These are phyloP conservation scores for Pontoporia blainvillei DNA, from an alignment of 2,113 vertebrate species.

Conservation along the genomic window DNA sequence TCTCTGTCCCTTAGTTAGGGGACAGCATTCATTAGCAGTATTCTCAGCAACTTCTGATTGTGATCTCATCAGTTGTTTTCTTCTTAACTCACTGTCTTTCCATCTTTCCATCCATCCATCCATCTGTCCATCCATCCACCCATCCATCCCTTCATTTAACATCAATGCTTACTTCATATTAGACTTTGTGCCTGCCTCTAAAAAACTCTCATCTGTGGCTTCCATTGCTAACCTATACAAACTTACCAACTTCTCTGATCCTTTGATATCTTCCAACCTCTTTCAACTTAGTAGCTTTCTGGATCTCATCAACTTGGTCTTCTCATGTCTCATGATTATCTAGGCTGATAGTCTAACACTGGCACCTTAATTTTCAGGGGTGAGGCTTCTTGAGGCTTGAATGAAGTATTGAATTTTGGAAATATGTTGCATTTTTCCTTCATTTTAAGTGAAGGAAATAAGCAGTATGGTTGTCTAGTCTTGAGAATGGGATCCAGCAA, in stretches of 20 bases:
- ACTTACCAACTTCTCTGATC: background rate
- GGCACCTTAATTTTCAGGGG: background rate
- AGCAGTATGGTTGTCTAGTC: background rate
- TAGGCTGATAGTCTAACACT: background rate
- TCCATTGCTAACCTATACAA: background rate
- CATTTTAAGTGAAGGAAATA: background rate
- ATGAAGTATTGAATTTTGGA: background rate
- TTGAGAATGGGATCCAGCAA: background rate
- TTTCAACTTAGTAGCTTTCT: background rate
- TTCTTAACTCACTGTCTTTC: background rate
- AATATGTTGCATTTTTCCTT: background rate
- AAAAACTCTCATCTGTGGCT: background rate
- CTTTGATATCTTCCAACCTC: background rate
- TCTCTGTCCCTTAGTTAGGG: background rate
- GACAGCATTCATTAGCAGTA: background rate
- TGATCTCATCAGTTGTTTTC: background rate
- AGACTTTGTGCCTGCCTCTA: background rate
- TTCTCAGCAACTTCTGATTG: background rate
- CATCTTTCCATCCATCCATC: background rate
- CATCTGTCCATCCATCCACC: too few species aligned
- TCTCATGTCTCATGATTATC: background rate
- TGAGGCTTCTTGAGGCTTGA: background rate
- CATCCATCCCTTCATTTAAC: background rate
- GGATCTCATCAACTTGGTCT: background rate
- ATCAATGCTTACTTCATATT: background rate